Evolutionary conservation across 1,140 invertebrate species (phyloP).

Genomic region (Mycetomoellerius zeteki): DNA sequence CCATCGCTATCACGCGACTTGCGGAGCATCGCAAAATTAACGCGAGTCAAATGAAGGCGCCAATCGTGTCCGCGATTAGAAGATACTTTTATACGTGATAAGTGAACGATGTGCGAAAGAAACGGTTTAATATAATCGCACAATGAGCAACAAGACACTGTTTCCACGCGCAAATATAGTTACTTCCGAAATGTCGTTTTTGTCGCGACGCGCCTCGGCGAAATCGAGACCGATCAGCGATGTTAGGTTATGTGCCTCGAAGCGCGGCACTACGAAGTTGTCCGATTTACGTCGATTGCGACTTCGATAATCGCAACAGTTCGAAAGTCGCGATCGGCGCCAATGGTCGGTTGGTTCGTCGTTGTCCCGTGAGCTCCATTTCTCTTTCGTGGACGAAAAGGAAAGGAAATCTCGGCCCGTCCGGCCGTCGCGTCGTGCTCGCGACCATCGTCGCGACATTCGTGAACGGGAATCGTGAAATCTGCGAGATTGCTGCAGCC

Average conservation of each 20-base stretch:
- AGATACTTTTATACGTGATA: background rate
- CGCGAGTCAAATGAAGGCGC: conserved; percentile 28
- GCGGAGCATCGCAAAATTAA: background rate
- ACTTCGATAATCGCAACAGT: conserved; percentile 52
- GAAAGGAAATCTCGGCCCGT: background rate
- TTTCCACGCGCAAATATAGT: background rate
- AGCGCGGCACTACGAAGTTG: background rate
- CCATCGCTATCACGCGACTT: background rate
- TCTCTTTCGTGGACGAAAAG: background rate
- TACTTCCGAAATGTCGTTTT: background rate
- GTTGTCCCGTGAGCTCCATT: background rate
- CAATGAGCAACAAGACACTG: background rate
- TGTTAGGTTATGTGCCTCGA: background rate
- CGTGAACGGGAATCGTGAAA: background rate
- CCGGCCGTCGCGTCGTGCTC: background rate
- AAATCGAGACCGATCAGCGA: background rate
- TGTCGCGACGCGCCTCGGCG: background rate
- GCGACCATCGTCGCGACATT: background rate
- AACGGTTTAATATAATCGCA: background rate
- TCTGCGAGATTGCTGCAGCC: background rate
- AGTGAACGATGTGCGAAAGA: background rate
- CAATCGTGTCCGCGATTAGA: background rate
- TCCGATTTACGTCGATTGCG: conserved; percentile 1
- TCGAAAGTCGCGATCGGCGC: conserved; percentile 36
- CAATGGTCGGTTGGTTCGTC: background rate